Evolutionary conservation across 2,797 vertebrate species (phyloP).

Genomic region (Aselliscus stoliczkanus): DNA sequence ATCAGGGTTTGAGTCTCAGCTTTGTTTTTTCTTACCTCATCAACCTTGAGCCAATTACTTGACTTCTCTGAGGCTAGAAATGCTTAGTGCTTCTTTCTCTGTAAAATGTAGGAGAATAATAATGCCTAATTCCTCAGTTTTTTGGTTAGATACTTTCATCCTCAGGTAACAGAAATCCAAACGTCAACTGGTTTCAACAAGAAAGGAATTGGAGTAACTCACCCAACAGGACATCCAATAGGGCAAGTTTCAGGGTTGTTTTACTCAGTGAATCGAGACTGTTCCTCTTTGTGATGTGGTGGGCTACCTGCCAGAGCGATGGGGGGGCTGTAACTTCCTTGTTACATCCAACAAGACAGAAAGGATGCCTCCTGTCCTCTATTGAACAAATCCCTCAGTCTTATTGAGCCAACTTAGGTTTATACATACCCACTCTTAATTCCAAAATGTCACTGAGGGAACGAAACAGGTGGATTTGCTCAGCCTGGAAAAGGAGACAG

Average conservation of each 20-base stretch:
- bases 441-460: neutral
- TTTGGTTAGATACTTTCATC: neutral
- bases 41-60: neutral
- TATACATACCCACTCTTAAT: neutral
- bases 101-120: neutral
- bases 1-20: neutral
- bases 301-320: neutral
- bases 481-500: neutral
- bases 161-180: neutral
- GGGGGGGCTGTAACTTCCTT: neutral
- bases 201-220: neutral
- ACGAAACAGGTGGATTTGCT: neutral
- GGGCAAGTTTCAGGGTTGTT: neutral
- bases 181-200: neutral
- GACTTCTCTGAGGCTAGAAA: neutral
- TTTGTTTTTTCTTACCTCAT: neutral
- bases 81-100: neutral
- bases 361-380: neutral
- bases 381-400: neutral
- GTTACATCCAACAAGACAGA: neutral
- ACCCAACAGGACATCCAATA: neutral
- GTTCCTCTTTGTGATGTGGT: neutral
- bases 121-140: neutral
- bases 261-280: neutral
- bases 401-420: neutral